Evolutionary conservation across 2,797 vertebrate species (phyloP), one percentile per base, ranked within the genome.

Genomic region (Darevskia mixta): DNA sequence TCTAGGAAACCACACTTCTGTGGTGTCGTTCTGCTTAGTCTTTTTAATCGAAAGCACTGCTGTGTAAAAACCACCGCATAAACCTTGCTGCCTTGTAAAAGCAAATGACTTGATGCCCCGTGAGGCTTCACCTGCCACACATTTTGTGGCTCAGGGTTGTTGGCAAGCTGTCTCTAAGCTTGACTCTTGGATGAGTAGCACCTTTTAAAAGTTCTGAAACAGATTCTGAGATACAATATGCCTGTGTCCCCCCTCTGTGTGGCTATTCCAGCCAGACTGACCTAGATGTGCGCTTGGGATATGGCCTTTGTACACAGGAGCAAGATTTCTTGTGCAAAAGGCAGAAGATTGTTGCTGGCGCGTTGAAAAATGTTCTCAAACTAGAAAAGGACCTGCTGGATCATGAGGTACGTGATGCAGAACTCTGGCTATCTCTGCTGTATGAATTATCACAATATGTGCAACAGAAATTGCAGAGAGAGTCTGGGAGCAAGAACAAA

Each of bases 261-360:
- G 25, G 88, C 66, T 88, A 8, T 38, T 92, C 32, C 67, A 95
- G 98, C 43, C 82, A 94, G 13, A 93, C 95, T 17, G 81, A 58
- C 0, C 93, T 98, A 75, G 96, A 97, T 4, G 96, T 98, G 55
- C 97, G 98, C 67, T 95, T 98, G 87, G 97, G 97, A 55, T 98
- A 97, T 93, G 97, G 95, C 88, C 94, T 98, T 73, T 97, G 98
- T 15, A 0, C 20, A 2, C 94, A 96, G 58, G 98, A 98, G 88
- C 95, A 97, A 91, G 92, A 92, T 1, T 98, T 97, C 86, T 92
- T 98, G 77, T 4, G 77, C 87, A 98, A 98, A 95, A 97, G 98
- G 84, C 96, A 91, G 88, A 92, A 81, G 41, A 88, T 96, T 1
- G 96, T 97, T 6, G 94, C 96, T 17, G 61, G 94, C 78, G 96